Evolutionary conservation across 53 echinoderm and acorn worm species (phyloP).

Genomic region (Holothuria leucospilota): DNA sequence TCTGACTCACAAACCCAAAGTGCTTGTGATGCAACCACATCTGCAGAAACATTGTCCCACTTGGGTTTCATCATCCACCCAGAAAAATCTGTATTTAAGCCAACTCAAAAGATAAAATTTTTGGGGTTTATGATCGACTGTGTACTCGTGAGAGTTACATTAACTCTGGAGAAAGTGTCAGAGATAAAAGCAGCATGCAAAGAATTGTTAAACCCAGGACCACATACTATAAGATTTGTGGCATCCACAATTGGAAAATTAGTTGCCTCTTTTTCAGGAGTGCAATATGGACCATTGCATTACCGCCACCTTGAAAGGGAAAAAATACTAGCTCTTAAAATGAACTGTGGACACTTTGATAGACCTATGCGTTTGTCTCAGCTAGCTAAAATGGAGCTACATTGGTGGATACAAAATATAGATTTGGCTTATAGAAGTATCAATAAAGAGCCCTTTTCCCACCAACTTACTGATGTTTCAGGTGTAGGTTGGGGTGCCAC

Average conservation of each 20-base stretch:
- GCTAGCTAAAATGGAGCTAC: slow-evolving; percentile 24
- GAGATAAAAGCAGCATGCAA: no score
- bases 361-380: slow-evolving; percentile 33
- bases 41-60: slow-evolving; percentile 1
- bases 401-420: slow-evolving; percentile 49
- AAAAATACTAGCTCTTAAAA: slow-evolving; percentile 42
- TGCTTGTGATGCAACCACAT: neutral
- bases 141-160: no score
- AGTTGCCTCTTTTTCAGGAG: slow-evolving; percentile 63
- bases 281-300: slow-evolving; percentile 51
- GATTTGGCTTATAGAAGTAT: neutral
- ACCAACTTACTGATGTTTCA: slow-evolving; percentile 53
- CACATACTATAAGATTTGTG: slow-evolving; percentile 27
- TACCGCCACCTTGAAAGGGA: slow-evolving; percentile 33
- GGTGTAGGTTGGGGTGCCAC: slow-evolving; percentile 69
- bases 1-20: neutral
- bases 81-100: no score
- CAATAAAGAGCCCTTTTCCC: slow-evolving; percentile 13
- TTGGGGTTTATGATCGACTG: no score
- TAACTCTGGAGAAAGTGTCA: no score
- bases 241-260: slow-evolving; percentile 53
- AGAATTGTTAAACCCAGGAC: neutral
- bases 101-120: no score
- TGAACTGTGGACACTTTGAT: slow-evolving; percentile 57
- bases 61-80: slow-evolving; percentile 52